A percentile compares a stretch with the other conserved stretches of the same genome.
Evolutionary conservation across 2,113 vertebrate genomes (phyloP).

Genomic region (Oenanthe melanoleuca): DNA sequence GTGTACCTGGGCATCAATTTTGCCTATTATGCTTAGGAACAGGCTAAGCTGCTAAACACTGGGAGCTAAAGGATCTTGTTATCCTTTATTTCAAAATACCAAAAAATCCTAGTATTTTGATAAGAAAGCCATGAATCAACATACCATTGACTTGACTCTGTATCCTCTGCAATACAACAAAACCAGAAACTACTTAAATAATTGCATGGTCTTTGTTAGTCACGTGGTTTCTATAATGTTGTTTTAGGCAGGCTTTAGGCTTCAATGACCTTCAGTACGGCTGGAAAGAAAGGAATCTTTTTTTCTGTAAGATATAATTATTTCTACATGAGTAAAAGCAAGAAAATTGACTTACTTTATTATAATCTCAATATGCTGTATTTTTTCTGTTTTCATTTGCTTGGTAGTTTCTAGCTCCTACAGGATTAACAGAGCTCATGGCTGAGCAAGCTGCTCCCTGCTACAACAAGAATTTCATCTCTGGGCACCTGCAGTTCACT

Average conservation of each 20-base stretch:
- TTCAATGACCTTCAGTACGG: background rate
- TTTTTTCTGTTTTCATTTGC: background rate
- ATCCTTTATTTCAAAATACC: background rate
- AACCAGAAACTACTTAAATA: background rate
- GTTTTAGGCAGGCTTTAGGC: background rate
- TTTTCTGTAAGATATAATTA: background rate
- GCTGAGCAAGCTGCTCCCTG: background rate
- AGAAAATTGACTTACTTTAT: background rate
- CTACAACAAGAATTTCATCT: background rate
- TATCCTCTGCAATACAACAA: background rate
- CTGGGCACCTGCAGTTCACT: background rate
- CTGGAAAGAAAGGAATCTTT: background rate
- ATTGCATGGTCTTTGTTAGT: background rate
- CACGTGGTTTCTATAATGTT: background rate
- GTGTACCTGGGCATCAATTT: background rate
- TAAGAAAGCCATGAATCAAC: background rate
- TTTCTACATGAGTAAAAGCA: background rate
- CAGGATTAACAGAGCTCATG: background rate
- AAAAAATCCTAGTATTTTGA: background rate
- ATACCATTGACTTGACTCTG: background rate
- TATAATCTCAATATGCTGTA: background rate
- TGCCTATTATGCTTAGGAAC: background rate
- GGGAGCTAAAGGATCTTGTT: background rate
- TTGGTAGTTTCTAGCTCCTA: background rate
- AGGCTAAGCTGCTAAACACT: background rate